Evolutionary conservation across 2,797 vertebrate genomes (phyloP).

Genomic region (Sebastes reedi): DNA sequence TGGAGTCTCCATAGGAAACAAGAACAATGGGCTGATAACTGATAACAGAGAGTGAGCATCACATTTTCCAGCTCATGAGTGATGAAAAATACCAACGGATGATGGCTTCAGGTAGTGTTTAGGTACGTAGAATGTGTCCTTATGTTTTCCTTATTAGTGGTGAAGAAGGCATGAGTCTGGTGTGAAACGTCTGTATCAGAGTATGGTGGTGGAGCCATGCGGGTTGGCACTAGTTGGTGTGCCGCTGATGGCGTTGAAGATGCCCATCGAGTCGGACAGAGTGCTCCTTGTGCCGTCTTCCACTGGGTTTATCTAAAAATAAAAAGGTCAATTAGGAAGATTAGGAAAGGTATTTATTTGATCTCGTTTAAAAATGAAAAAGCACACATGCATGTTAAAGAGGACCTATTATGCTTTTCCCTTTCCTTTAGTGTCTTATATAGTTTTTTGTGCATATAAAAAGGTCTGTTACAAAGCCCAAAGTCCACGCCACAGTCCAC

Average conservation of each 20-base stretch:
- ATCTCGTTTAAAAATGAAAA: not conserved
- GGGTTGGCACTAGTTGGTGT: conserved; percentile 88
- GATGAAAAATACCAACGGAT: not conserved
- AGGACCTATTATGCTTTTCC: too few relatives aligned
- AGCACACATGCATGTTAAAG: not conserved
- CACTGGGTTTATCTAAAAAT: conserved; percentile 85
- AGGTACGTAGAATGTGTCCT: conserved; percentile 48
- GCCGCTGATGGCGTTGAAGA: conserved; percentile 97
- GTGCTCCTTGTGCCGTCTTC: conserved; percentile 86
- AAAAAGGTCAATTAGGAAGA: not conserved
- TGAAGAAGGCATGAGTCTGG: not conserved
- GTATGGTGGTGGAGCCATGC: conserved; percentile 87
- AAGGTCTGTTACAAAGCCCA: too few relatives aligned
- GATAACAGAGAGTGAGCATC: not conserved
- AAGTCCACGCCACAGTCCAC: too few relatives aligned
- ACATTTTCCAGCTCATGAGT: conserved; percentile 9
- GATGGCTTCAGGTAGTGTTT: not conserved
- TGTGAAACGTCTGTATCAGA: conserved; percentile 41
- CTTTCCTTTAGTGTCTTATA: too few relatives aligned
- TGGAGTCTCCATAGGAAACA: conserved; percentile 79
- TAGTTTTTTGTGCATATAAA: too few relatives aligned
- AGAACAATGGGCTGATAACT: conserved; percentile 19
- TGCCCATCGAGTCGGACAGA: conserved; percentile 92
- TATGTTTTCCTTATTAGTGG: not conserved
- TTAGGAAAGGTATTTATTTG: not conserved